Conservation (phyloP, 2,888 invertebrate species). For the Enoplolaimus lenunculus region DNA sequence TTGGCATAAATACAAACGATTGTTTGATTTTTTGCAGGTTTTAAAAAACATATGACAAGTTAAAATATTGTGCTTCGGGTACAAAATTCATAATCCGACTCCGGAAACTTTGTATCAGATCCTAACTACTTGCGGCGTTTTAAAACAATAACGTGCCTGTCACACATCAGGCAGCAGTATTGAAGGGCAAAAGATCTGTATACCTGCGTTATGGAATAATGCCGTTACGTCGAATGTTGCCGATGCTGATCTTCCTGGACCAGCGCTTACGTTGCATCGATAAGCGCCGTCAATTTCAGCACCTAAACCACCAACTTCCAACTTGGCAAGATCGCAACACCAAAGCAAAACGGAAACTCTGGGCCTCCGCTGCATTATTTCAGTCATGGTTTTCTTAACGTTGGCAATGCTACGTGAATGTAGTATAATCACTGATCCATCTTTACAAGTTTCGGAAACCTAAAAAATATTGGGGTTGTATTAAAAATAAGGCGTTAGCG, state of each 20-base stretch:
- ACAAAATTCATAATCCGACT: conserved; percentile 42
- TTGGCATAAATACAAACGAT: too few species aligned
- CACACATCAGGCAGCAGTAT: too few species aligned
- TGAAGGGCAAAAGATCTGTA: too few species aligned
- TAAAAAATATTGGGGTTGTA: too few species aligned
- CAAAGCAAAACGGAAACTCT: not conserved
- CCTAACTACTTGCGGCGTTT: not conserved
- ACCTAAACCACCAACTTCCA: not conserved
- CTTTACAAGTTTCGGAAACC: not conserved
- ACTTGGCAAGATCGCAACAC: not conserved
- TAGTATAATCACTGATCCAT: not conserved
- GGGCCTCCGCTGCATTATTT: not conserved
- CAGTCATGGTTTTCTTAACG: not conserved
- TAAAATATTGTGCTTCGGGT: too few species aligned
- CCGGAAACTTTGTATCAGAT: conserved; percentile 26
- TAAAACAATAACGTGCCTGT: too few species aligned
- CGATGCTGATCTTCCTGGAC: too few species aligned
- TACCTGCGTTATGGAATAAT: not conserved
- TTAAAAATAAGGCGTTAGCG: too few species aligned
- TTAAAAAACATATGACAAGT: too few species aligned
- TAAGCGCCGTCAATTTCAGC: not conserved
- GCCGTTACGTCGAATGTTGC: not conserved
- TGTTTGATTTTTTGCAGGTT: too few species aligned
- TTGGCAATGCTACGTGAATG: not conserved
- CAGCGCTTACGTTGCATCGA: too few species aligned